Conservation (phyloP, 2,113 vertebrate species). For the Alosa alosa region DNA sequence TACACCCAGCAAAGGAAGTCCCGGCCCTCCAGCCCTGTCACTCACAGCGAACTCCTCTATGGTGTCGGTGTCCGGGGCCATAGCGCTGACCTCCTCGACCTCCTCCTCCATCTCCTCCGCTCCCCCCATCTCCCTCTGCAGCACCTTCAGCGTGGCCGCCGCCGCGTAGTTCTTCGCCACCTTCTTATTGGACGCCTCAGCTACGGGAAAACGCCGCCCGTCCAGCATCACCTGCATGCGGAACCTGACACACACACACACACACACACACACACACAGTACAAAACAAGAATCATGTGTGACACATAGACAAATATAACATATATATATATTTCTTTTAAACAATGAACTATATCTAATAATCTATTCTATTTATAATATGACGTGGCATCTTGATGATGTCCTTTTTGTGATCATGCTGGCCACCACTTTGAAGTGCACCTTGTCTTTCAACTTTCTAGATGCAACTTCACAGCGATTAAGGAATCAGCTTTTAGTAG, state of each 20-base stretch:
- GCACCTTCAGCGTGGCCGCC: conserved; percentile 78
- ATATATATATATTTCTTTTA: too few species aligned
- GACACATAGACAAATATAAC: too few species aligned
- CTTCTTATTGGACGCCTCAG: conserved; percentile 92
- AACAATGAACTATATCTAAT: too few species aligned
- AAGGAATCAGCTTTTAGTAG: too few species aligned
- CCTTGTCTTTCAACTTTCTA: too few species aligned
- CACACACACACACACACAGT: neutral
- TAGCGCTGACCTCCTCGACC: conserved; percentile 35
- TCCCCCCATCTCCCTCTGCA: conserved; percentile 74
- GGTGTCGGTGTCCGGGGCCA: neutral
- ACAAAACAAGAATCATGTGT: neutral
- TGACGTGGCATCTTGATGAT: too few species aligned
- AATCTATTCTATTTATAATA: too few species aligned
- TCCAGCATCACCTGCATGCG: conserved; percentile 91
- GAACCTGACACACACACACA: conserved; percentile 73
- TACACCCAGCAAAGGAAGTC: neutral
- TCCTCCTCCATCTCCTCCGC: conserved; percentile 36
- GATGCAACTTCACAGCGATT: too few species aligned
- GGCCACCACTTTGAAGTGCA: too few species aligned
- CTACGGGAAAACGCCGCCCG: conserved; percentile 81
- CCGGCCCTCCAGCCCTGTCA: neutral
- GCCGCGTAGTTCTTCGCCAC: conserved; percentile 93
- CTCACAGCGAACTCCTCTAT: neutral
- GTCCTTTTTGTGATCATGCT: too few species aligned